phyloP scores from a whole-genome alignment of 2,113 vertebrate genomes.

The Physeter macrocephalus region DNA sequence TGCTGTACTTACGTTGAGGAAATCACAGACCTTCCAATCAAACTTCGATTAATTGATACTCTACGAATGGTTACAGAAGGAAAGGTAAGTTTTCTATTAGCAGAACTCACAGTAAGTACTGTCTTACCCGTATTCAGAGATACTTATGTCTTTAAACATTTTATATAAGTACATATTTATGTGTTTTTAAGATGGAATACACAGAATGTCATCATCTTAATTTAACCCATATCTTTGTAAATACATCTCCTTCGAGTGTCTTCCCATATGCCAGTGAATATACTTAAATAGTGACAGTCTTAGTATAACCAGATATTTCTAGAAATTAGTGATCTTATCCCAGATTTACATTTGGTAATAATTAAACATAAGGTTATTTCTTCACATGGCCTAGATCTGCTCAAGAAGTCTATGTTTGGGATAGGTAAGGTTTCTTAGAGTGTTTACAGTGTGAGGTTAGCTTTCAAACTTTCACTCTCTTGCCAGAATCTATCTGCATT shows the following conservation, averaged over 20 bases:
- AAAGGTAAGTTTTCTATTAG: slow-evolving; percentile 84
- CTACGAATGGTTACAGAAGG: slow-evolving; percentile 97
- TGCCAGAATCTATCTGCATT: not conserved
- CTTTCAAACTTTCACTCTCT: not conserved
- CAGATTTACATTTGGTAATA: not conserved
- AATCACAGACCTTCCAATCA: slow-evolving; percentile 91
- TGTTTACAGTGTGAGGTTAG: not conserved
- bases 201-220: not conserved
- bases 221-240: not conserved
- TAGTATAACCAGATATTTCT: not conserved
- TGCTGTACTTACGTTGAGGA: slow-evolving; percentile 96
- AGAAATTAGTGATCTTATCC: not conserved
- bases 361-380: not conserved
- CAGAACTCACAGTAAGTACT: not conserved
- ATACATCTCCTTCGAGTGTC: not conserved
- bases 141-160: not conserved
- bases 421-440: not conserved
- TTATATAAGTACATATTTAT: not conserved
- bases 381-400: not conserved
- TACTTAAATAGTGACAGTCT: not conserved
- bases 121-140: not conserved
- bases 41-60: slow-evolving; percentile 95
- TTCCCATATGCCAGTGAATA: not conserved
- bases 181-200: not conserved
- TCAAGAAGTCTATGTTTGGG: not conserved